Evolutionary conservation across 2,888 invertebrate species (phyloP), one percentile per base, ranked within the genome.

Genomic region (Meloe dianella): DNA sequence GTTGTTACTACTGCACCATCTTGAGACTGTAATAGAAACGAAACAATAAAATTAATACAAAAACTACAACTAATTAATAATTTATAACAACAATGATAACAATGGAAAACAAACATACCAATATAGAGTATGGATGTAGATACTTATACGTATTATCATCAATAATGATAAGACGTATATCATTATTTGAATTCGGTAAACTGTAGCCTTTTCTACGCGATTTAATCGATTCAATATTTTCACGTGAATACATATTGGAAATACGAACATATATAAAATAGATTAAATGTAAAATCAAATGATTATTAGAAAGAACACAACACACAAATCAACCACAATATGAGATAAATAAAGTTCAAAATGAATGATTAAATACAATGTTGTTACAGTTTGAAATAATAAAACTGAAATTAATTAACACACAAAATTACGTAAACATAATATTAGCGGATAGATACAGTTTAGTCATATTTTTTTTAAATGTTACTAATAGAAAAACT

Each of bases 1-100:
- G 61, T 60, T 32, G 65, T 57, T 58, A 62, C 59, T 60, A 66
- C 69, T 72, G 77, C 78, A 65, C 80, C 83, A 79, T 84, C 83
- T 68, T 82, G 82, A 60, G 81, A 81, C 83, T 82, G 75, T 14
- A 79, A 81, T 35, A 65, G n/a, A n/a, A n/a, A n/a, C n/a, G n/a
- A 70, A 63, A 64, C 35, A 63, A 54, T 29, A 5, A 47, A 17
- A 12, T 24, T 14, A 8, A 51, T 24, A 47, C n/a, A 38, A n/a
- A 22, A 51, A 54, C 8, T 8, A 47, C 47, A 47, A 47, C 3
- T 22, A 22, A 51, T 10, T 22, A 24, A 51, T 51, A 24, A 24
- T 51, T 51, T 24, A 51, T 51, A 57, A 22, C 9, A 57, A 60
- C 24, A 65, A 27, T 20, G 4, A 60, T n/a, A 24, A 60, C 4